phyloP scores from a whole-genome alignment of 2,113 vertebrate species.

The Leptosomus discolor region DNA sequence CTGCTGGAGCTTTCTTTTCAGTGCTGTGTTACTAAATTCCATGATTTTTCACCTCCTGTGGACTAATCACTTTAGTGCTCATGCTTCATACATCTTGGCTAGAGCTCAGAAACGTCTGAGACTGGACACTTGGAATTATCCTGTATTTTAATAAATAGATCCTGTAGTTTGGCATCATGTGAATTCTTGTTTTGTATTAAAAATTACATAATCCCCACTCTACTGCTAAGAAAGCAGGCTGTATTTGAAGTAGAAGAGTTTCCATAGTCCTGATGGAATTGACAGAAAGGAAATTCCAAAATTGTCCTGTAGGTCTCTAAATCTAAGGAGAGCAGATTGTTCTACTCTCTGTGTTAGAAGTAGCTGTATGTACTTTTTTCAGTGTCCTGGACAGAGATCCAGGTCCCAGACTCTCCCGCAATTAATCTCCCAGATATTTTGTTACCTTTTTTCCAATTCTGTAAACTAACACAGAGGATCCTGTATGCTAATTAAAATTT shows the following conservation, averaged over 20 bases:
- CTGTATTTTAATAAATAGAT: neutral
- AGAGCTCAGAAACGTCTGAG: neutral
- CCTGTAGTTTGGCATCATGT: neutral
- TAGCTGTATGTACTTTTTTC: rapidly evolving
- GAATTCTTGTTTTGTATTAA: neutral
- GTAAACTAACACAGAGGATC: neutral
- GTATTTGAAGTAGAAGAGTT: neutral
- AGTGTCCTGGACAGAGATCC: neutral
- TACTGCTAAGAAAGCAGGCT: neutral
- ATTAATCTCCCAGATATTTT: neutral
- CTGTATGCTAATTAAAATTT: neutral
- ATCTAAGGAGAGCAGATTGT: neutral
- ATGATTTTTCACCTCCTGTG: neutral
- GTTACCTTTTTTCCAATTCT: neutral
- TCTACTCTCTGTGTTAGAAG: neutral
- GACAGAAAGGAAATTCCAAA: neutral
- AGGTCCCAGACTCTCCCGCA: neutral
- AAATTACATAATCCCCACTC: neutral
- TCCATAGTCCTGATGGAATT: neutral
- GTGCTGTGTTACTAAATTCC: neutral
- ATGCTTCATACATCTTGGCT: neutral
- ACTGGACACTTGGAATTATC: neutral
- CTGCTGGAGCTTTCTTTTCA: neutral
- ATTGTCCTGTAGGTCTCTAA: neutral
- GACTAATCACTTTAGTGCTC: neutral